Evolutionary conservation across 53 echinoderm and acorn worm genomes (phyloP), one percentile per base, ranked within the genome.

Genomic region (Echinometra lucunter): DNA sequence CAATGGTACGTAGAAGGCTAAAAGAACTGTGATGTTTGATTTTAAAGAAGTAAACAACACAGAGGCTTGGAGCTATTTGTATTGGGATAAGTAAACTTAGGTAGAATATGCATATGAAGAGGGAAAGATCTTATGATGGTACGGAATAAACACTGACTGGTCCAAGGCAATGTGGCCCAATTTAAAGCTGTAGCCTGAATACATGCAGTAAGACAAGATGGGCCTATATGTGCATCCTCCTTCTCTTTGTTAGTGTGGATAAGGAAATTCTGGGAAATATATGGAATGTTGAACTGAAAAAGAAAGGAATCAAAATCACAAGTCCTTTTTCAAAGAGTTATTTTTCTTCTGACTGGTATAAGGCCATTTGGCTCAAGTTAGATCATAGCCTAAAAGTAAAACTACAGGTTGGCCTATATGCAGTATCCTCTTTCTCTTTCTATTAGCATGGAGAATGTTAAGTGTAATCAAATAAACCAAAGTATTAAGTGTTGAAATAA

Each of bases 81-180:
- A 37, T 58, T 89, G 60, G 89, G 89, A 89, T 89, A 89, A 89
- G 89, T 89, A 89, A 89, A 89, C 89, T 89, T 11, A 21, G 23
- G 3, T 18, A 89, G 40, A 57, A 89, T 89, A 37, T 60, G 89
- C 63, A 89, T 58, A 89, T 37, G 49, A 89, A 40, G 88, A 85
- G 45, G 49, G 21, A 85, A 85, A 85, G 85, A 85, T n/a, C 42
- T 85, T 30, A 49, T 37, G 49, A 49, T 30, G 49, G 85, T n/a
- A 49, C 42, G 11, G 49, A 23, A 85, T 85, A 85, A 85, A 85
- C 49, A 85, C 7, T 28, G 12, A 85, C 28, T 47, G 49, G 85
- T 10, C 47, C 9, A 5, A 12, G 85, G 85, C 12, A 23, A 49
- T 34, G 85, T 45, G 85, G 85, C 19, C 85, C n/a, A 44, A 81